Evolutionary conservation across 2,888 invertebrate genomes (phyloP).

Genomic region (Megaustenia siamemsis): DNA sequence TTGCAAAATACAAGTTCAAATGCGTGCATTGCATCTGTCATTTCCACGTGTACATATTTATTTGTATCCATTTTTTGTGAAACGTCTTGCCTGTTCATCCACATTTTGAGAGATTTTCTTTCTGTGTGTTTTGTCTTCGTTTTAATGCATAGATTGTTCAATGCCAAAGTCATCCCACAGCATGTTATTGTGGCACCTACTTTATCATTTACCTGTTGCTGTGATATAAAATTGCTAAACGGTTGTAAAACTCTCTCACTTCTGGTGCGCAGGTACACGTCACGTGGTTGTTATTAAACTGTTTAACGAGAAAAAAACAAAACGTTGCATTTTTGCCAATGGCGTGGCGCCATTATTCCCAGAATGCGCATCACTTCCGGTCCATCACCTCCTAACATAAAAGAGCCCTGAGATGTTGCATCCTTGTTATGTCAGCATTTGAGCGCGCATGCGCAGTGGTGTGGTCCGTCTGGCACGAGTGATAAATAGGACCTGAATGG

Average conservation of each 20-base stretch:
- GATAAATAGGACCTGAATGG: conserved; percentile 14
- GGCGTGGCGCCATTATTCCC: conserved; percentile 27
- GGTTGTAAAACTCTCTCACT: not conserved
- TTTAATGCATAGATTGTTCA: too few relatives aligned
- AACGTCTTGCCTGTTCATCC: too few relatives aligned
- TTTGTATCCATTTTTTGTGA: too few relatives aligned
- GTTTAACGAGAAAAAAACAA: conserved; percentile 27
- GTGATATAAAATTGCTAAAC: not conserved
- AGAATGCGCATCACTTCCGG: conserved; percentile 38
- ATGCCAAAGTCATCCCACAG: too few relatives aligned
- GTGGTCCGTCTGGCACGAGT: conserved; percentile 25
- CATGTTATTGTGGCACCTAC: too few relatives aligned
- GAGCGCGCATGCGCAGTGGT: conserved; percentile 7
- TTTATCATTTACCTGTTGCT: too few relatives aligned
- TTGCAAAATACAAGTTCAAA: too few relatives aligned
- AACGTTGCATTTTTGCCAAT: not conserved
- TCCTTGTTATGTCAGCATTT: conserved; percentile 39
- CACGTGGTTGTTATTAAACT: conserved; percentile 10
- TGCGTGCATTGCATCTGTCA: too few relatives aligned
- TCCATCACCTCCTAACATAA: conserved; percentile 31
- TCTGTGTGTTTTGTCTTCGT: too few relatives aligned
- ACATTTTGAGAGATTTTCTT: too few relatives aligned
- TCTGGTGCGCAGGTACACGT: not conserved
- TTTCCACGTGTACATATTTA: too few relatives aligned
- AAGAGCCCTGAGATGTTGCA: conserved; percentile 41